These are phyloP conservation scores for Magallana ariakensis DNA, from an alignment of 1,140 invertebrate genomes.

Conservation along the genomic window DNA sequence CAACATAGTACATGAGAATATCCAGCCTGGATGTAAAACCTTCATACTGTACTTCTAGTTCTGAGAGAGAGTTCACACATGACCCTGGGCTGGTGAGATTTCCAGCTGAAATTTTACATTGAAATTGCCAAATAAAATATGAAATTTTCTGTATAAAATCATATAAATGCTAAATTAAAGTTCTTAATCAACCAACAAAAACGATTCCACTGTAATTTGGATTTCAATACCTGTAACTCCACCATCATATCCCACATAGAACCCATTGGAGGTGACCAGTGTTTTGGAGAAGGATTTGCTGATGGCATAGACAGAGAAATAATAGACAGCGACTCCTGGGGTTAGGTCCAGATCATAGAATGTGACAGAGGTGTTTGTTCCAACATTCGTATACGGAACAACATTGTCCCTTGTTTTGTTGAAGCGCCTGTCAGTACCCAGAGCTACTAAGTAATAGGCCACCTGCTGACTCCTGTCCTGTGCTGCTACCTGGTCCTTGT, in stretches of 20 bases:
- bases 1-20: constrained; percentile 67
- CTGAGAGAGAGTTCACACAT: constrained; percentile 47
- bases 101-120: neutral
- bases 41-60: constrained; percentile 61
- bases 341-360: constrained; percentile 66
- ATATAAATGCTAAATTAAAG: too few relatives aligned
- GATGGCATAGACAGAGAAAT: constrained; percentile 68
- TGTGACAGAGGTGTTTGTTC: constrained; percentile 64
- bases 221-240: constrained; percentile 52
- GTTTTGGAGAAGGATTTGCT: constrained; percentile 60
- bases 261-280: constrained; percentile 69
- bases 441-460: constrained; percentile 66
- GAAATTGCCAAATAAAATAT: neutral
- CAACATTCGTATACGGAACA: constrained; percentile 66
- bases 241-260: constrained; percentile 64
- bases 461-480: constrained; percentile 58
- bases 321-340: constrained; percentile 62
- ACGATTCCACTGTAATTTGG: too few relatives aligned
- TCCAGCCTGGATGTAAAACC: constrained; percentile 62
- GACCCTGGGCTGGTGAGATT: constrained; percentile 35
- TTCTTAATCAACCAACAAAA: too few relatives aligned
- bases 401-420: constrained; percentile 68
- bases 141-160: too few relatives aligned
- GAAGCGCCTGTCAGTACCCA: constrained; percentile 70
- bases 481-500: neutral